A percentile compares a stretch with the other conserved stretches of the same genome.
Conservation (phyloP, 2,113 vertebrate species). For the Cebus imitator region DNA sequence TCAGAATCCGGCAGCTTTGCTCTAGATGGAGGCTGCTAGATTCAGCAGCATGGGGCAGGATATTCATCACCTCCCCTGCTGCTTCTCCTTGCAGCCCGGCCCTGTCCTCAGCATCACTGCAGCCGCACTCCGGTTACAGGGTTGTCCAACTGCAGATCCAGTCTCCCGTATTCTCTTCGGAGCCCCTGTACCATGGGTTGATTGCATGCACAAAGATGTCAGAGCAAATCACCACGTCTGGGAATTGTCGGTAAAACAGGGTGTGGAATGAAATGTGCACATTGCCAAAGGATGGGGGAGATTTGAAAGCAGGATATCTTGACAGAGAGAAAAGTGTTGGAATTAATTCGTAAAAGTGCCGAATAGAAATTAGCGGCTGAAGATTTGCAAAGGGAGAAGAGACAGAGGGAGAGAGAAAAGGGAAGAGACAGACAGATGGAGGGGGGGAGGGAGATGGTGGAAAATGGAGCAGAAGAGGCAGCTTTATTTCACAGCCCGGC, state of each 20-base stretch:
- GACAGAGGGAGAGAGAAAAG: constrained; percentile 76
- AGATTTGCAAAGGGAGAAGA: constrained; percentile 78
- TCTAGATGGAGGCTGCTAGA: neutral
- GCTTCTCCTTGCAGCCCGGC: neutral
- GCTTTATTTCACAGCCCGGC: constrained; percentile 47
- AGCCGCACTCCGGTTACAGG: neutral
- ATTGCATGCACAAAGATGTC: constrained; percentile 33
- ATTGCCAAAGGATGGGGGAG: constrained; percentile 29
- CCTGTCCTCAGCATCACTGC: neutral
- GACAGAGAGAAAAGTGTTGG: constrained; percentile 76
- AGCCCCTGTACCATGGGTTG: neutral
- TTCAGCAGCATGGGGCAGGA: no score
- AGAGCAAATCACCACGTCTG: constrained; percentile 30
- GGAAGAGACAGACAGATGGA: constrained; percentile 85
- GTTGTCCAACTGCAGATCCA: neutral
- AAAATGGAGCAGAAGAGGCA: constrained; percentile 68
- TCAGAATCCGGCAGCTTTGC: neutral
- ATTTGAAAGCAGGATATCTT: constrained; percentile 49
- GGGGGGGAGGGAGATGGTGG: constrained; percentile 81
- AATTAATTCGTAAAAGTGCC: constrained; percentile 81
- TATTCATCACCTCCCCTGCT: neutral
- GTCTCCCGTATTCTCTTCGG: neutral
- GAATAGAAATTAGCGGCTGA: constrained; percentile 84
- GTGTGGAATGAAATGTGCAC: constrained; percentile 43
- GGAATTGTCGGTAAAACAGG: constrained; percentile 52